Conservation (phyloP, 2,797 vertebrate species). For the Tadarida brasiliensis region DNA sequence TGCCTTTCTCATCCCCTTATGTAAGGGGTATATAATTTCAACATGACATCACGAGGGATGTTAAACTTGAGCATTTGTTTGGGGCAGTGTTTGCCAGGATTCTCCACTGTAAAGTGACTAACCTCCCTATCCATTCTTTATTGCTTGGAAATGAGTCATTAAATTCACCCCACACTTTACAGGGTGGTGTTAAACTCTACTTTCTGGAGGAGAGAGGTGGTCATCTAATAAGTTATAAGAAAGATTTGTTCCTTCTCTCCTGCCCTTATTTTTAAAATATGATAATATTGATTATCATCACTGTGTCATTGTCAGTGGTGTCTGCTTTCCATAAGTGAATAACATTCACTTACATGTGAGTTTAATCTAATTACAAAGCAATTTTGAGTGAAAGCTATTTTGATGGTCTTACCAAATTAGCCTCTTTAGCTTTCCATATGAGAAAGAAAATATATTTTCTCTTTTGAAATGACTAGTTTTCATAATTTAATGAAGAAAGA, state of each 20-base stretch:
- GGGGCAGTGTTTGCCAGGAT: neutral
- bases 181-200: neutral
- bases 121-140: neutral
- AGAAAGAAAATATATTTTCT: neutral
- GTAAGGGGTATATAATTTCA: neutral
- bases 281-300: neutral
- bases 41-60: neutral
- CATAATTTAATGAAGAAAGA: neutral
- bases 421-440: neutral
- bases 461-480: neutral
- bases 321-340: neutral
- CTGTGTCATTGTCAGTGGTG: neutral
- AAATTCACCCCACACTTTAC: neutral
- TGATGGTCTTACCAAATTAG: neutral
- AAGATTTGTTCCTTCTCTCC: neutral
- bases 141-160: neutral
- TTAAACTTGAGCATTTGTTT: neutral
- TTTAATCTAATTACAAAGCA: neutral
- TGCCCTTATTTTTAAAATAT: neutral
- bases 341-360: neutral
- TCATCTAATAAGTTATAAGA: neutral
- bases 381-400: conserved; percentile 1
- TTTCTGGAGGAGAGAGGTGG: neutral
- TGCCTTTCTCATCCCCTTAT: neutral
- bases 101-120: neutral